Base-by-base conservation (phyloP, 2,888 invertebrate genomes). In the Neoascia interrupta region DNA sequence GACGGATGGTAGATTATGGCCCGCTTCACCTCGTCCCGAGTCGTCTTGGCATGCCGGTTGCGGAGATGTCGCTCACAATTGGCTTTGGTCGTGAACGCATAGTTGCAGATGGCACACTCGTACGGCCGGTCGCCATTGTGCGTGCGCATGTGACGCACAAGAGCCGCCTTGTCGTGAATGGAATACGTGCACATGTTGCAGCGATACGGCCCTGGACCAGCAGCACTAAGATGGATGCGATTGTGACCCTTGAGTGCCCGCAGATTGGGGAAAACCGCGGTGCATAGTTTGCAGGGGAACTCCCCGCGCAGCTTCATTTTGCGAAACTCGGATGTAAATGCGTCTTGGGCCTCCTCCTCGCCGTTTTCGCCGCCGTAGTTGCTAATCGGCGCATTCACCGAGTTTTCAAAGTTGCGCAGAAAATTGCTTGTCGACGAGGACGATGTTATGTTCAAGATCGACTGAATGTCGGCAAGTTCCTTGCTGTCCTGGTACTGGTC, bases 61-160 rank as follows among this genome's bases (percentile, higher is more conserved):
- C 97, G 91, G 83, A 98, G 91, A 87, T 98, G 98, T 4, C 98
- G 91, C 89, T 98, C 98, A 87, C 98, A 98, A 86, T 98, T 98
- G 1, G 98, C 97, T 90, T 98, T 97, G 0, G 98, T 98, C 19
- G 98, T 98, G 88, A 98, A 98, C 1, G 97, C 97, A 85, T 96
- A 97, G 85, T 96, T 96, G 88, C 98, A 98, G n/a, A 97, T 92
- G 0, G 94, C 93, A 86, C 98, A 98, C 87, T 97, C 96, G 86
- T 96, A 98, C 0, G 98, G 98, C 8, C 97, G 91, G 84, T 98
- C 97, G 0, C 98, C 98, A 85, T 97, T 98, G 89, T 98, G 98
- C 0, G 96, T 96, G 39, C 97, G 91, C 92, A 98, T 94, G 85
- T 98, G 98, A 15, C 97, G 92, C 5, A 96, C 94, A 51, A 98